A percentile compares a stretch with the other conserved stretches of the same genome.
phyloP scores from a whole-genome alignment of 2,113 vertebrate genomes.

The Pygoscelis antarcticus region DNA sequence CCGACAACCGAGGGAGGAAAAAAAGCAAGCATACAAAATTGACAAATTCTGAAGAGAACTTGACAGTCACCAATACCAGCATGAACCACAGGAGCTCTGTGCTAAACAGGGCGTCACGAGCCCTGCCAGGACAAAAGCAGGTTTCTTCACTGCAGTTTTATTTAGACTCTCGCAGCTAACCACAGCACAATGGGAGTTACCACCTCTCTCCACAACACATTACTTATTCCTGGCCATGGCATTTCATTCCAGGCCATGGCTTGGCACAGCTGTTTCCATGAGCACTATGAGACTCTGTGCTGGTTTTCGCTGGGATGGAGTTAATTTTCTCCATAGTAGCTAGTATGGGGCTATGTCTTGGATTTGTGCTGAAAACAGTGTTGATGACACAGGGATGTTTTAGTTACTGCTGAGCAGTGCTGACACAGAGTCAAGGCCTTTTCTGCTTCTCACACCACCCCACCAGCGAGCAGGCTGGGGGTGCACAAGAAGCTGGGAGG shows the following conservation, averaged over 20 bases:
- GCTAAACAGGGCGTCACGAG: rapidly evolving
- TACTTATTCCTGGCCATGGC: background rate
- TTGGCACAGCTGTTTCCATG: background rate
- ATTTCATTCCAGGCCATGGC: background rate
- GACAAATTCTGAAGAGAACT: background rate
- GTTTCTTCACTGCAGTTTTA: background rate
- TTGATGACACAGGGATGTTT: too few relatives aligned
- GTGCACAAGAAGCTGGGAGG: too few relatives aligned
- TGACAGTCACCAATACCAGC: rapidly evolving
- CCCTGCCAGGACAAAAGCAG: background rate
- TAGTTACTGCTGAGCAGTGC: too few relatives aligned
- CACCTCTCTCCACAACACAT: background rate
- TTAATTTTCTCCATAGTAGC: too few relatives aligned
- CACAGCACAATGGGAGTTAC: background rate
- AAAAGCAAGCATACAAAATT: background rate
- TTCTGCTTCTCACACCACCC: too few relatives aligned
- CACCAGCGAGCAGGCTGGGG: too few relatives aligned
- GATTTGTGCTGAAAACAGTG: too few relatives aligned
- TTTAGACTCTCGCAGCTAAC: background rate
- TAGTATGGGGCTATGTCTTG: too few relatives aligned
- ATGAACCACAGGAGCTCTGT: background rate
- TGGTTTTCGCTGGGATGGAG: too few relatives aligned
- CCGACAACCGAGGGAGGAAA: background rate
- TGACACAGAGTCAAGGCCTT: too few relatives aligned
- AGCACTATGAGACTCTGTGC: background rate